Conservation (phyloP, 2,888 invertebrate species). For the Cyrtodaria siliqua region DNA sequence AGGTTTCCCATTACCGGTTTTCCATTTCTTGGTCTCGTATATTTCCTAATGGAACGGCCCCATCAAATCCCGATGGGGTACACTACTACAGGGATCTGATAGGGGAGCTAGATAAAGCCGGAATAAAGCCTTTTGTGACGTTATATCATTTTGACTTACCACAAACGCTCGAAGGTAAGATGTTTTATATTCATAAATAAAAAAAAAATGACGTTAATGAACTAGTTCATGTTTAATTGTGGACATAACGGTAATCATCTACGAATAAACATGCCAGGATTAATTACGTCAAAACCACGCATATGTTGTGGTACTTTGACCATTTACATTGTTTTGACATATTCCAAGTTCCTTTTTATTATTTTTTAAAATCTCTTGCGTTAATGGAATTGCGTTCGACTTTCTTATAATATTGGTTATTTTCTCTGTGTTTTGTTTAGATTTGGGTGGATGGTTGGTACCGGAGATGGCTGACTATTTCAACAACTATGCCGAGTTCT, state of each 20-base stretch:
- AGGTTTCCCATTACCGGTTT: constrained; percentile 83
- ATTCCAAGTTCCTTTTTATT: too few relatives aligned
- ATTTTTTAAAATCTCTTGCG: too few relatives aligned
- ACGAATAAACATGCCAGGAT: too few relatives aligned
- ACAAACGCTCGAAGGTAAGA: constrained; percentile 82
- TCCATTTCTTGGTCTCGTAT: constrained; percentile 91
- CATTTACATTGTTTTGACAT: too few relatives aligned
- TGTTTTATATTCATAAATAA: background rate
- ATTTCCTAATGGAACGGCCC: constrained; percentile 87
- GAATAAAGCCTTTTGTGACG: constrained; percentile 89
- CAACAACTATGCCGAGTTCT: constrained; percentile 83
- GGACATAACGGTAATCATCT: too few relatives aligned
- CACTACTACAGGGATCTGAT: constrained; percentile 92
- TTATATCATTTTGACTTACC: constrained; percentile 86
- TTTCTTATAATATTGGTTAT: too few relatives aligned
- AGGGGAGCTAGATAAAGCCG: constrained; percentile 89
- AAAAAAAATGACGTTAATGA: too few relatives aligned
- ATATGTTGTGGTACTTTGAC: too few relatives aligned
- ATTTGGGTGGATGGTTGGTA: constrained; percentile 85
- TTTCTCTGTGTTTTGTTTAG: too few relatives aligned
- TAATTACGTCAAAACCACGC: too few relatives aligned
- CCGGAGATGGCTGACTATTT: constrained; percentile 78
- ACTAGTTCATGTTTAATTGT: too few relatives aligned
- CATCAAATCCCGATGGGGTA: constrained; percentile 90
- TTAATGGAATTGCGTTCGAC: too few relatives aligned